These are phyloP conservation scores for Ctenoplectra terminalis DNA, from an alignment of 1,140 invertebrate genomes.

Conservation along the genomic window DNA sequence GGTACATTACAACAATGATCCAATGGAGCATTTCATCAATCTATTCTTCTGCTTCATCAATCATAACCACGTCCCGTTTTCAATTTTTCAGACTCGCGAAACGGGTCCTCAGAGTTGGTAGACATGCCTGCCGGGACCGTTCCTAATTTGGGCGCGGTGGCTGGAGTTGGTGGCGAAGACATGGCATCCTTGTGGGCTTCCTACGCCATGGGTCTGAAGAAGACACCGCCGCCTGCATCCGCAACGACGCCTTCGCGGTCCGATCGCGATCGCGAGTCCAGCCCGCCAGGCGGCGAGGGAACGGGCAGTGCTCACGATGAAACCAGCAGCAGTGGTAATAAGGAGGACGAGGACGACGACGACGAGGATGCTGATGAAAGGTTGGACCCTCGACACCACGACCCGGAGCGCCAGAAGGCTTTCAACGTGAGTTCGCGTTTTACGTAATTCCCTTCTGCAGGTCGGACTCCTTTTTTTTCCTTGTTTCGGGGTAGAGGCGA, in stretches of 20 bases:
- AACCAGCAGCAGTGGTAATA: constrained; percentile 93
- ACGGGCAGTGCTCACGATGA: constrained; percentile 93
- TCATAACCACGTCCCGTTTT: neutral
- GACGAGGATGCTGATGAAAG: constrained; percentile 96
- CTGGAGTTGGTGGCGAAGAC: constrained; percentile 84
- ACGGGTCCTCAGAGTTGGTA: constrained; percentile 78
- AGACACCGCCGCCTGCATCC: constrained; percentile 85
- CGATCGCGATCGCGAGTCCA: constrained; percentile 85
- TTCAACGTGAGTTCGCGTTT: constrained; percentile 93
- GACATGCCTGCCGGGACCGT: constrained; percentile 75
- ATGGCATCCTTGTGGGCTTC: constrained; percentile 91
- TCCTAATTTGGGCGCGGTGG: constrained; percentile 74
- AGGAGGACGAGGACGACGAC: constrained; percentile 97
- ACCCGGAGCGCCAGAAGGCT: constrained; percentile 97
- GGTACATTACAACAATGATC: too few species aligned
- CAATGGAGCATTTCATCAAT: too few species aligned
- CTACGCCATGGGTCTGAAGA: constrained; percentile 87
- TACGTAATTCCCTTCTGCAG: neutral
- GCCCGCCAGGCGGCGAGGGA: constrained; percentile 84
- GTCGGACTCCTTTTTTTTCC: neutral
- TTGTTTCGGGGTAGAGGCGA: neutral
- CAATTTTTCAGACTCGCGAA: constrained; percentile 76
- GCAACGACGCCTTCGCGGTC: constrained; percentile 82
- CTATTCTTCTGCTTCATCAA: too few species aligned
- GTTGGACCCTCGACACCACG: constrained; percentile 93